These are phyloP conservation scores for Auanema freiburgensis DNA, from an alignment of 2,888 invertebrate genomes.

Conservation along the genomic window DNA sequence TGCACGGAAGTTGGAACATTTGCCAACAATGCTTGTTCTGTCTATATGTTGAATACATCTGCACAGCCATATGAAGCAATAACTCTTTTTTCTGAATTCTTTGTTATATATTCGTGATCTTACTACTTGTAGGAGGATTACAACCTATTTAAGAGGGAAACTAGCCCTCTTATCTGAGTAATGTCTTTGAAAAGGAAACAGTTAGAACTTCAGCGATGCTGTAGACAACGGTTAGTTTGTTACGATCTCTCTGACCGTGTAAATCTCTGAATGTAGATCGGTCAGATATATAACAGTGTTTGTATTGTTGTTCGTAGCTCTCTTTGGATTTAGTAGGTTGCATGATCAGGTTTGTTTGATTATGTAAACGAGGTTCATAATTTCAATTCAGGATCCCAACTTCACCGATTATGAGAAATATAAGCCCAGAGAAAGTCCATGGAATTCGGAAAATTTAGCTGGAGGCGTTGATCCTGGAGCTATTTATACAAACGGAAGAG, in stretches of 20 bases:
- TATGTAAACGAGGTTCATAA: neutral
- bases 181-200: conserved; percentile 50
- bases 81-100: too few species aligned
- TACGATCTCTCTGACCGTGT: too few species aligned
- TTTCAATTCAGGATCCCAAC: neutral
- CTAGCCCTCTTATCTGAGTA: neutral
- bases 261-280: too few species aligned
- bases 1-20: too few species aligned
- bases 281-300: neutral
- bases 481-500: conserved; percentile 62
- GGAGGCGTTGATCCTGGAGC: conserved; percentile 59
- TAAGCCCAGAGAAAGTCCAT: conserved; percentile 7
- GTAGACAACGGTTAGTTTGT: conserved; percentile 46
- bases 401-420: neutral
- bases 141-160: too few species aligned
- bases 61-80: too few species aligned
- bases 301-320: neutral
- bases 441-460: conserved; percentile 33
- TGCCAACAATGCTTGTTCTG: too few species aligned
- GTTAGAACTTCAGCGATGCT: conserved; percentile 47
- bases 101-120: too few species aligned
- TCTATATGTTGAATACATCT: too few species aligned
- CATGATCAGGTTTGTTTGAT: neutral
- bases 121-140: too few species aligned
- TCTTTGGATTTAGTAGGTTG: neutral